Percentiles rank a stretch among this genome's conserved stretches.
phyloP scores from a whole-genome alignment of 2,888 invertebrate species.

The Tiliacea citrago region DNA sequence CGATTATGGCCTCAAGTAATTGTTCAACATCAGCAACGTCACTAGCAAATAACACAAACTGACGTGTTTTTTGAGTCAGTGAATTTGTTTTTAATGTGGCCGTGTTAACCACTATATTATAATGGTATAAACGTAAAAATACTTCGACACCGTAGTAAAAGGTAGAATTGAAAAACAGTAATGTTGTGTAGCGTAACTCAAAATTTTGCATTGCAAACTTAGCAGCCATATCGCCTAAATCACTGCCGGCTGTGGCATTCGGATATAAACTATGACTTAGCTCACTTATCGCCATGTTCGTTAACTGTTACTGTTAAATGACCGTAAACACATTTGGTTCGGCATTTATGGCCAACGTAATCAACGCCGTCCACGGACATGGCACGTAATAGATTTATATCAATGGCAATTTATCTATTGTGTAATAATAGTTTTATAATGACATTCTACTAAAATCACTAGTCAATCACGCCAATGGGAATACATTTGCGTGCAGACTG shows the following conservation, averaged over 20 bases:
- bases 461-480: conserved; percentile 29
- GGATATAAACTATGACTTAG: conserved; percentile 30
- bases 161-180: conserved; percentile 79
- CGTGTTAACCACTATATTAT: conserved; percentile 73
- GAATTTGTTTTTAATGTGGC: conserved; percentile 65
- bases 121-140: conserved; percentile 75
- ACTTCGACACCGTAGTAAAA: conserved; percentile 72
- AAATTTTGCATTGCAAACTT: conserved; percentile 80
- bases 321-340: conserved; percentile 32
- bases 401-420: conserved; percentile 54
- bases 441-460: conserved; percentile 23
- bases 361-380: conserved; percentile 22
- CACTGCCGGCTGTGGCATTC: conserved; percentile 34
- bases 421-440: conserved; percentile 44
- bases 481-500: conserved; percentile 10
- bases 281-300: conserved; percentile 43
- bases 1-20: conserved; percentile 73
- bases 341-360: conserved; percentile 30
- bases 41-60: conserved; percentile 78
- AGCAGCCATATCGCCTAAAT: conserved; percentile 76
- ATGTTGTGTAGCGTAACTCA: conserved; percentile 77
- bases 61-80: conserved; percentile 67
- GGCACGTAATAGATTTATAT: conserved; percentile 57
- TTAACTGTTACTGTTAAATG: conserved; percentile 38
- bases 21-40: conserved; percentile 69